Evolutionary conservation across 2,113 vertebrate genomes (phyloP).

Genomic region (Oenanthe melanoleuca): DNA sequence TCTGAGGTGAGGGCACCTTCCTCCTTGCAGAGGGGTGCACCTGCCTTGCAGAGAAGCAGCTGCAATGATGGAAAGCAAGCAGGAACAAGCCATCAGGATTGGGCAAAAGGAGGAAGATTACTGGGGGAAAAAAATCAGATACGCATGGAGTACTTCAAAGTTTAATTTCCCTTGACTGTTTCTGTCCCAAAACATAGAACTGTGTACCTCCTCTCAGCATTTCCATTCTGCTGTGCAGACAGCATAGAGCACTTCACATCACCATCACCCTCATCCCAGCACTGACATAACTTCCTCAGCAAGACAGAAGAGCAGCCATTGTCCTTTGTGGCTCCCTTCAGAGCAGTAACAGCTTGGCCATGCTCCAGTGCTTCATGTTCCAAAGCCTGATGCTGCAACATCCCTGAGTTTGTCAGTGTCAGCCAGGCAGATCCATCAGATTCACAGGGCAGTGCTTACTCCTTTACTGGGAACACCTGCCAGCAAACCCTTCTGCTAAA

Average conservation of each 20-base stretch:
- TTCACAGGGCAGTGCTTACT: not conserved
- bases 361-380: not conserved
- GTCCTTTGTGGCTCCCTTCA: not conserved
- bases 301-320: not conserved
- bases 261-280: not conserved
- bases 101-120: not conserved
- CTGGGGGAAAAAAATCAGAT: not conserved
- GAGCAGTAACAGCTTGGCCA: not conserved
- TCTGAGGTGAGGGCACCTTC: not conserved
- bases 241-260: not conserved
- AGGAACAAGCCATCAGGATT: not conserved
- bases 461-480: not conserved
- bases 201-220: not conserved
- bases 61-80: not conserved
- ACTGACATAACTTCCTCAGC: not conserved
- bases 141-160: not conserved
- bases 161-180: not conserved
- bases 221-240: not conserved
- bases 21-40: not conserved
- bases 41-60: not conserved
- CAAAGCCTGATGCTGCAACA: not conserved
- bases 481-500: not conserved
- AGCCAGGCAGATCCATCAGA: not conserved
- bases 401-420: rapidly evolving
- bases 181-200: not conserved